Percentiles rank a stretch among this genome's conserved stretches.
Conservation (phyloP, 2,888 invertebrate genomes). For the Ganaspis brasiliensis region DNA sequence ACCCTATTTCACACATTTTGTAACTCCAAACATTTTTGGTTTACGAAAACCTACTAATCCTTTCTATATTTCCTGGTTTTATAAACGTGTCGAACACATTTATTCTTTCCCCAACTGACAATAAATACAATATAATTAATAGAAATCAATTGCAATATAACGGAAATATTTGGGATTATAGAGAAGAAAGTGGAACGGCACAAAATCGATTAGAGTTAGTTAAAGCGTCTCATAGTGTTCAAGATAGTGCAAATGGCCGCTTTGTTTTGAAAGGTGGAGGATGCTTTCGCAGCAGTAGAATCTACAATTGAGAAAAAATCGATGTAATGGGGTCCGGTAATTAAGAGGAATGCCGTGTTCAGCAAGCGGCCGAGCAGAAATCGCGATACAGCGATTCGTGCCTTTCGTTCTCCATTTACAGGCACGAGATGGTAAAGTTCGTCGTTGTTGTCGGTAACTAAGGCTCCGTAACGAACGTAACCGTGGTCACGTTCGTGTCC, state of each 20-base stretch:
- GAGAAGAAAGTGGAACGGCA: not conserved
- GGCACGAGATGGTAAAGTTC: conserved; percentile 61
- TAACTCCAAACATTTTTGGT: no score
- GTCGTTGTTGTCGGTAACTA: conserved; percentile 56
- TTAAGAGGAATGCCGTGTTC: conserved; percentile 63
- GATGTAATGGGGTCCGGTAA: conserved; percentile 60
- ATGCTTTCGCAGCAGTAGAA: conserved; percentile 12
- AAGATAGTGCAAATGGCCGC: not conserved
- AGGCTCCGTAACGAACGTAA: conserved; percentile 56
- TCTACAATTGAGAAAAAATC: conserved; percentile 44
- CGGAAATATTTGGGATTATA: not conserved
- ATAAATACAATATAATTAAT: no score
- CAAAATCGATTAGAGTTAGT: no score
- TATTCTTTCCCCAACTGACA: no score
- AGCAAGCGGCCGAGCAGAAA: conserved; percentile 52
- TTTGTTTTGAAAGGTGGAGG: conserved; percentile 26
- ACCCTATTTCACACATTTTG: no score
- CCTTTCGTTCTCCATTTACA: conserved; percentile 59
- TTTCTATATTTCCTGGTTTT: no score
- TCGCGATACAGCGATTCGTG: conserved; percentile 57
- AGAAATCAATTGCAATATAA: no score
- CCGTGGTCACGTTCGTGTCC: conserved; percentile 56
- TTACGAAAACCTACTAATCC: no score
- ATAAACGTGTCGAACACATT: no score
- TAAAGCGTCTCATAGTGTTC: no score